Percentiles rank a stretch among this genome's conserved stretches.
Conservation (phyloP, 2,797 vertebrate species). For the Rousettus madagascariensis region DNA sequence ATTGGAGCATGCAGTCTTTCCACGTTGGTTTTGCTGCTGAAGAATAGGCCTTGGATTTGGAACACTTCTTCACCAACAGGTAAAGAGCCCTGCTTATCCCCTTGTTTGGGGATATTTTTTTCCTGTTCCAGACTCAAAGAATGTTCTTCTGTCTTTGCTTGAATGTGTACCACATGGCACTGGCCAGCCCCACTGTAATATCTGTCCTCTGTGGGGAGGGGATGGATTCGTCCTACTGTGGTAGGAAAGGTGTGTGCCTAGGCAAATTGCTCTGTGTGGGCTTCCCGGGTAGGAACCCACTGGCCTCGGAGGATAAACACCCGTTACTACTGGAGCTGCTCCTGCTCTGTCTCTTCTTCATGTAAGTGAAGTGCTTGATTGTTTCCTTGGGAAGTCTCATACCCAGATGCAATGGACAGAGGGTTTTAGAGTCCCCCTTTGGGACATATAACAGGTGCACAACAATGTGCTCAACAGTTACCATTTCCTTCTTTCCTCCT, state of each 20-base stretch:
- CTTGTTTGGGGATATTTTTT: not conserved
- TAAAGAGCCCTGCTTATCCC: not conserved
- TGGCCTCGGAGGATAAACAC: rapidly evolving
- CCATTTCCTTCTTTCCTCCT: not conserved
- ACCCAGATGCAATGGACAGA: not conserved
- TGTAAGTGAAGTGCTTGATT: not conserved
- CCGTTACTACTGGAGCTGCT: not conserved
- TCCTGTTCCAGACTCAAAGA: not conserved
- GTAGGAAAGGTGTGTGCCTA: rapidly evolving
- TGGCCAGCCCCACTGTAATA: rapidly evolving
- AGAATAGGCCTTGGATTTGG: not conserved
- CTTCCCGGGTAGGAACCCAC: too few species aligned
- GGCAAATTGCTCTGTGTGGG: too few species aligned
- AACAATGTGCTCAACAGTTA: not conserved
- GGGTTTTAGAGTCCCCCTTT: not conserved
- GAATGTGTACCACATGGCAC: not conserved
- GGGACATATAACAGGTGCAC: too few species aligned
- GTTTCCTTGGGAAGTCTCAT: not conserved
- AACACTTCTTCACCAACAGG: not conserved
- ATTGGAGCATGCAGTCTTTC: not conserved
- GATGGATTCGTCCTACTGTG: not conserved
- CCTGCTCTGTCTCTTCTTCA: not conserved
- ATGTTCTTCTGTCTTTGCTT: not conserved
- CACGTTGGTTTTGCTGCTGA: not conserved
- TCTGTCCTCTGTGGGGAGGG: not conserved